Base-by-base conservation (phyloP, 2,888 invertebrate genomes). In the Andrena flavipes region DNA sequence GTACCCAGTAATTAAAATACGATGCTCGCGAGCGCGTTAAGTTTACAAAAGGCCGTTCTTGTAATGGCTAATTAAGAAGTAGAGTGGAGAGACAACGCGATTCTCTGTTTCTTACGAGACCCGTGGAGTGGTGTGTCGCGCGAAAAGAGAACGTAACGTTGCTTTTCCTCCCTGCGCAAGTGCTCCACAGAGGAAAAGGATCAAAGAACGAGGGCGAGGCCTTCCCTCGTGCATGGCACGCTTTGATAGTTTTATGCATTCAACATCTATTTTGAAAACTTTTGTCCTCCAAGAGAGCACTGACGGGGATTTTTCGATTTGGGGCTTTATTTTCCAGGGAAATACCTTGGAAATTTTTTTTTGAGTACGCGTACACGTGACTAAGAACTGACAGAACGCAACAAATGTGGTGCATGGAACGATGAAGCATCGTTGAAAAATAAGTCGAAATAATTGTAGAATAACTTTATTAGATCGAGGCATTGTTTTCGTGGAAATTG, bases 171-270 rank as follows among this genome's bases (percentile, higher is more conserved):
- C 51, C 48, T 10, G 49, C n/a, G 35, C 30, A 71, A 51, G 65
- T n/a, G 23, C 73, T 73, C 56, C 59, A 65, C 67, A 62, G 69
- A 51, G 56, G 63, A 72, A n/a, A 68, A 69, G 48, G 71, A 71
- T 63, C 30, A 74, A 70, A 71, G 71, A 74, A 69, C 23, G 69
- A 48, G 49, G 64, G 30, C 30, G 62, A 10, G 48, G 56, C n/a
- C 16, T 35, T 30, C 51, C 64, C n/a, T 26, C 23, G 59, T 26
- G 23, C 69, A 30, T 54, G 13, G n/a, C 23, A 23, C 7, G 59
- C 81, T 71, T 73, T 73, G 76, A 76, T 76, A 76, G 69, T 74
- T 80, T 78, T 69, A 69, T 59, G 73, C 80, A 78, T 56, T 30
- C 59, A 74, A 80, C 76, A 71, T 67, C 59, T 56, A 42, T 56